Percentiles rank a stretch among this genome's conserved stretches.
Evolutionary conservation across 2,113 vertebrate species (phyloP).

Genomic region (Struthidea cinerea): DNA sequence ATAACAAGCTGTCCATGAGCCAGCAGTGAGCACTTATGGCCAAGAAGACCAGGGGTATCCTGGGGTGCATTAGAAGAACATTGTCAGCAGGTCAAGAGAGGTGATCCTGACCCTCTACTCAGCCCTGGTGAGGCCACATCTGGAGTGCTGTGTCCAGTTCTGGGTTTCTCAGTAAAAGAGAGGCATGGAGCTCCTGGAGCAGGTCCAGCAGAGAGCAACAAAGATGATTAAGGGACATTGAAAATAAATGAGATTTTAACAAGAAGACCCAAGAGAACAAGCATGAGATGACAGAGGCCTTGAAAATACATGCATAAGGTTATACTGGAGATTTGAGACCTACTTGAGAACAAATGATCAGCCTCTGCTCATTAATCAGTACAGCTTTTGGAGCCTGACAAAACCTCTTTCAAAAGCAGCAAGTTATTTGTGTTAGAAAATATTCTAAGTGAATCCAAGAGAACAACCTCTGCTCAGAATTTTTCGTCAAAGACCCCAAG

Average conservation of each 20-base stretch:
- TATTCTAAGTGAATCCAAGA: neutral
- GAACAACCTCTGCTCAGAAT: neutral
- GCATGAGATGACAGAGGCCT: neutral
- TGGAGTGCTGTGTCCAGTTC: neutral
- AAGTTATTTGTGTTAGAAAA: neutral
- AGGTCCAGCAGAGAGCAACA: neutral
- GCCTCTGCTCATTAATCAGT: neutral
- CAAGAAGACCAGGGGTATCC: neutral
- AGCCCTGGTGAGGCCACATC: neutral
- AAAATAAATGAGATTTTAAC: neutral
- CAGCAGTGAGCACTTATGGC: neutral
- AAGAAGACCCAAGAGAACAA: neutral
- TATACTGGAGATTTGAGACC: neutral
- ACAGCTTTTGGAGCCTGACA: neutral
- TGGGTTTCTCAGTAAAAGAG: neutral
- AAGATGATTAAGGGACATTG: neutral
- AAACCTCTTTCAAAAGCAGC: neutral
- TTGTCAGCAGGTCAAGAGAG: neutral
- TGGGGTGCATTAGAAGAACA: neutral
- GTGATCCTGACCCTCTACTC: neutral
- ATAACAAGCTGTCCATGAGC: neutral
- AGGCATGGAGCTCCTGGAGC: neutral
- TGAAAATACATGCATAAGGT: neutral
- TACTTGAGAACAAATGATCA: neutral
- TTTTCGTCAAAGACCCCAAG: neutral